Conservation (phyloP, 2,113 vertebrate species). For the Carassius auratus region DNA sequence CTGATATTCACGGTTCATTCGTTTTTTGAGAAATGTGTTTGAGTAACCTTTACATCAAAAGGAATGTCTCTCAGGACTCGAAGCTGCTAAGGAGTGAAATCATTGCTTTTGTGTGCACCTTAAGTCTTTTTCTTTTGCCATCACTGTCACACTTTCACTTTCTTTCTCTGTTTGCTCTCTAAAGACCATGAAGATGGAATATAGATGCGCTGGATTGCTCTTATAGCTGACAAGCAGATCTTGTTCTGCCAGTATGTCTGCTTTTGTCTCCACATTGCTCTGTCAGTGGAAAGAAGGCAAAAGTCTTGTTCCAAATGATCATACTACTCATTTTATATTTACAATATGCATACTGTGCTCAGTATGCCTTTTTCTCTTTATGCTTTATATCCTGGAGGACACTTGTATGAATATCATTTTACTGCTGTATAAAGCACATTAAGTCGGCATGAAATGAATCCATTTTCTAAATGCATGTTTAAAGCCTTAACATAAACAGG, state of each 20-base stretch:
- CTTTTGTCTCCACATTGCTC: neutral
- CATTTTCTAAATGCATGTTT: too few species aligned
- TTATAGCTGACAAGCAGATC: neutral
- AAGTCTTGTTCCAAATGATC: neutral
- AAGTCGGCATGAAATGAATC: too few species aligned
- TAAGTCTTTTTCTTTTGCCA: constrained; percentile 8
- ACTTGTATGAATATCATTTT: neutral
- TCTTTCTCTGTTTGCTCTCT: constrained; percentile 5
- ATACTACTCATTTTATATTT: neutral
- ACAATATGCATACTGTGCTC: neutral
- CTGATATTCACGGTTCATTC: constrained; percentile 36
- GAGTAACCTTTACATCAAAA: constrained; percentile 57
- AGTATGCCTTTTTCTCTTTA: too few species aligned
- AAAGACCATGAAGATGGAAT: constrained; percentile 21
- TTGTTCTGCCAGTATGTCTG: neutral
- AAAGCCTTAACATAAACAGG: too few species aligned
- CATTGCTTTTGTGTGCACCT: neutral
- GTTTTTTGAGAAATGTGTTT: constrained; percentile 20
- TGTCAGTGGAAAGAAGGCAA: neutral
- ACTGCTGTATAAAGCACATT: neutral
- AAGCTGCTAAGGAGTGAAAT: constrained; percentile 36
- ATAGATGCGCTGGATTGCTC: neutral
- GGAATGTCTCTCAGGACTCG: constrained; percentile 32
- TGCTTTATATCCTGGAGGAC: neutral
- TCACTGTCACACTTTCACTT: neutral